Percentiles rank a stretch among this genome's conserved stretches.
These are phyloP conservation scores for Astyanax mexicanus DNA, from an alignment of 2,797 vertebrate species.

Conservation along the genomic window DNA sequence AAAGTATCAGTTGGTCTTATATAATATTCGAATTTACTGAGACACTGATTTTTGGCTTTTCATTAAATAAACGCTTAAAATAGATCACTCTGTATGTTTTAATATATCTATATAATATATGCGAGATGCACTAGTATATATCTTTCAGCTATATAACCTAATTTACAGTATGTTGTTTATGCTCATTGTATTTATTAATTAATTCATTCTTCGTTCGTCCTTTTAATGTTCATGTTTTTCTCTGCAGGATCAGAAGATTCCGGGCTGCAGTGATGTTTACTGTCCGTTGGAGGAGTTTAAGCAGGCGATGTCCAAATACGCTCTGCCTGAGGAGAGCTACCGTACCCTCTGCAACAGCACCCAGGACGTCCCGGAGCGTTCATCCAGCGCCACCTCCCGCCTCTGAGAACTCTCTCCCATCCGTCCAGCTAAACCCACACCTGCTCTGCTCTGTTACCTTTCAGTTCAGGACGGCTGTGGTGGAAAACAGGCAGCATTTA, in stretches of 20 bases:
- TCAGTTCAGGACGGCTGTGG: neutral
- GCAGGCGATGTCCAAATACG: constrained; percentile 75
- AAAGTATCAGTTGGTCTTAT: too few species aligned
- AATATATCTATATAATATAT: too few species aligned
- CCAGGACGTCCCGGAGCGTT: constrained; percentile 53
- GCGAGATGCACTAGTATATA: too few species aligned
- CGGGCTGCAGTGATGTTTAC: constrained; percentile 85
- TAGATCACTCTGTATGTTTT: too few species aligned
- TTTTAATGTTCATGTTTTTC: constrained; percentile 35
- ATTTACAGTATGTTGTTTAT: neutral
- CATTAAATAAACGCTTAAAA: too few species aligned
- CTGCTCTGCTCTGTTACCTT: neutral
- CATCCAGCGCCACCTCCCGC: constrained; percentile 44
- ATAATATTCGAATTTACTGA: too few species aligned
- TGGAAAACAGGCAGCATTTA: neutral
- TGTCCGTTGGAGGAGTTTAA: constrained; percentile 92
- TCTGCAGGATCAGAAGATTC: constrained; percentile 85
- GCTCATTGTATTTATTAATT: neutral
- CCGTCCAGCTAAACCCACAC: neutral
- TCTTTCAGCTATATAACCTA: too few species aligned
- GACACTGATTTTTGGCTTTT: too few species aligned
- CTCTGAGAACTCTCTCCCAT: neutral
- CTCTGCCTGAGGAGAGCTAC: constrained; percentile 80
- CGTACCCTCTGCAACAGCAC: constrained; percentile 75
- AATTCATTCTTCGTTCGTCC: neutral